These are phyloP conservation scores for Diceros bicornis DNA, from an alignment of 2,797 vertebrate genomes.

Conservation along the genomic window DNA sequence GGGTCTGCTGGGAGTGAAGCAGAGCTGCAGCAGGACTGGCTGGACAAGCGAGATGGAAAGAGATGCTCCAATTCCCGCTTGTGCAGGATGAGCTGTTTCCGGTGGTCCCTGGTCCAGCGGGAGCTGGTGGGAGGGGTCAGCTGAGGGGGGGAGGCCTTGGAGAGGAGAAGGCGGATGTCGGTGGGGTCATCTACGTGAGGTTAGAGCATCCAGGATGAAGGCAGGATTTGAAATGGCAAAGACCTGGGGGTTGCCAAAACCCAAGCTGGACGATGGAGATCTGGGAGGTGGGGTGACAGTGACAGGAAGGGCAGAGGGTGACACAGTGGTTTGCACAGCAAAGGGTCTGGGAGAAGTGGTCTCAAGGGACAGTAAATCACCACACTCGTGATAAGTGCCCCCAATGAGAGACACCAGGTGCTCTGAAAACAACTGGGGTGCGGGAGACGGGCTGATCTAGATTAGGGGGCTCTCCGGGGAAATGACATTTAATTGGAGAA, in stretches of 20 bases:
- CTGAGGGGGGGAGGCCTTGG: not conserved
- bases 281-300: not conserved
- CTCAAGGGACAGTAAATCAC: not conserved
- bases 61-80: not conserved
- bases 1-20: not conserved
- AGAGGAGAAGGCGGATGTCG: not conserved
- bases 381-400: not conserved
- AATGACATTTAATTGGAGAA: not conserved
- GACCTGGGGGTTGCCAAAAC: not conserved
- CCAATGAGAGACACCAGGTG: not conserved
- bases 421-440: not conserved
- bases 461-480: not conserved
- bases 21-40: too few relatives aligned
- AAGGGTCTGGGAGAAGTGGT: not conserved
- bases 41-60: not conserved
- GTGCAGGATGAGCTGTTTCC: not conserved
- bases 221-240: not conserved
- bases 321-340: not conserved
- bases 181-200: not conserved
- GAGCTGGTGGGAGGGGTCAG: not conserved
- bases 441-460: not conserved
- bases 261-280: accelerated
- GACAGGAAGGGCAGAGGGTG: not conserved
- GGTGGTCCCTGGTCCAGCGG: not conserved
- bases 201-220: not conserved